Base-by-base conservation (phyloP, 2,888 invertebrate genomes). In the Acleris emargana region DNA sequence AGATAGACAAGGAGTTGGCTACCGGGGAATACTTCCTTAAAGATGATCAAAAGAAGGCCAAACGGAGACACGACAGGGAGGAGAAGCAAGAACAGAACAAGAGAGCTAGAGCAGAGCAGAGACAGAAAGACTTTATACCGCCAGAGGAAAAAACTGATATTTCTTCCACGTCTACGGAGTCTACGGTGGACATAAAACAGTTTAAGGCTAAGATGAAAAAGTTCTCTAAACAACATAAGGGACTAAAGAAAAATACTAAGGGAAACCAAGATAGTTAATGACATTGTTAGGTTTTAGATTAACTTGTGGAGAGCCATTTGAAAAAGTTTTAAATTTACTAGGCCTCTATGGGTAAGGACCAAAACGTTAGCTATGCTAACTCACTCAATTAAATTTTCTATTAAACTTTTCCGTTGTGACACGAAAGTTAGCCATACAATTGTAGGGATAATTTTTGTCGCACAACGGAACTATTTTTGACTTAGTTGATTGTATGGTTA, bases 21-120 rank as follows among this genome's bases (percentile, higher is more conserved):
- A 94, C 96, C 51, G 99, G 99, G 63, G 99, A 99, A 93, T 99
- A 97, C 88, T 99, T 99, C 94, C 94, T 99, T 58, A 97, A 96
- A 76, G 96, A 97, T 80, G 96, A 96, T 71, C 96, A 97, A 74
- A 96, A 95, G 82, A 94, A 93, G 71, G 94, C 94, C 0, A 96
- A 95, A 77, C 94, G 93, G 70, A 94, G 94, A 66, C 95, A 96
- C 81, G 96, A 97, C 76, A 95, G 95, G 70, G 95, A 96, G 71
- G 95, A 96, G 69, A 97, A 96, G 81, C 96, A 97, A 81, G 93
- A 94, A 18, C 95, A 95, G 76, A 95, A 95, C 2, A 94, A 95
- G 53, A 95, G 95, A 75, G 94, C 93, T 63, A 94, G 96, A 73
- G 95, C 97, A 70, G 96, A 97, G 76, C 95, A 94, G 73, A 93